Evolutionary conservation across 53 echinoderm and acorn worm genomes (phyloP), one percentile per base, ranked within the genome.

Genomic region (Temnopleurus reevesii): DNA sequence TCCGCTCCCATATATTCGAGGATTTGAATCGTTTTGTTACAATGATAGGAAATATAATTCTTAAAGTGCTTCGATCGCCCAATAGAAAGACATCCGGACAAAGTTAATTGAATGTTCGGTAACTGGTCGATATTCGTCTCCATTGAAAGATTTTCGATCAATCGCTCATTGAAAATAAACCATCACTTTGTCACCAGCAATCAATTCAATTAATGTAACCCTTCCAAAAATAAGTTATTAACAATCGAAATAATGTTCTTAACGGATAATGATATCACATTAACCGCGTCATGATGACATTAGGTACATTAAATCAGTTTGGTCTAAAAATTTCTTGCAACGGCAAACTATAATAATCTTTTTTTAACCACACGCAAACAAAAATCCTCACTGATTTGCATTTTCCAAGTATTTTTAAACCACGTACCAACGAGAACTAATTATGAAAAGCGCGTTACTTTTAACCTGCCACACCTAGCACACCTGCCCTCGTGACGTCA

Each of bases 41-140:
- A 41, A 71, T 71, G 71, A 23, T 71, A n/a, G 71, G 41, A 71
- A 71, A 71, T 71, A 18, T 38, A 71, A n/a, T 12, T 79, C 46
- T 79, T 28, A 83, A 83, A 83, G 83, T 55, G 83, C 2, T 83
- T 83, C 54, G 83, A 53, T 53, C 27, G 26, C 55, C 53, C 3
- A 2, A 12, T 25, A 27, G 44, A 53, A 81, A 53, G 83, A 36
- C 83, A 55, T 17, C 19, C 83, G 56, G 82, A 54, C 54, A 3
- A 4, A 83, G 35, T 83, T 83, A 83, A 83, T 83, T 83, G 83
- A 83, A 55, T 55, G 2, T 35, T 53, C 53, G 83, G 30, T 18
- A 83, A 83, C 83, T 18, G 83, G 19, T 83, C 83, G 55, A 83
- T 54, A 49, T 21, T 2, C 51, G 17, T 29, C 24, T 47, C 19